phyloP scores from a whole-genome alignment of 2,888 invertebrate species.

The Hermaeophaga mercurialis region DNA sequence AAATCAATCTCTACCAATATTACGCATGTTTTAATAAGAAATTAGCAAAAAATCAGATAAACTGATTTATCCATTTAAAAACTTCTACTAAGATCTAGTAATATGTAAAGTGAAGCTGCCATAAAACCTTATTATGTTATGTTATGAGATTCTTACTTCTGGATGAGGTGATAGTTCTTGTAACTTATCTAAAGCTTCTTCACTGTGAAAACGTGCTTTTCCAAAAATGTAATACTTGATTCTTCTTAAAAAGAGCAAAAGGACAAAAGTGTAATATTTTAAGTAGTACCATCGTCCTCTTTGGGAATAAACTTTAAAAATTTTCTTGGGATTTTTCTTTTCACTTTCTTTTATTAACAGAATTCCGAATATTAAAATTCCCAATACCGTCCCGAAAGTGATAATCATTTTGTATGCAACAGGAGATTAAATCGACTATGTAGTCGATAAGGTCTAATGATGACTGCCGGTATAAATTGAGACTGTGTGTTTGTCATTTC shows the following conservation, averaged over 20 bases:
- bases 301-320: constrained; percentile 65
- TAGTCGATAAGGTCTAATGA: too few relatives aligned
- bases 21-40: too few relatives aligned
- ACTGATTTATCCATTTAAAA: too few relatives aligned
- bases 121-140: too few relatives aligned
- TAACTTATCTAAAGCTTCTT: constrained; percentile 63
- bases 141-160: constrained; percentile 54
- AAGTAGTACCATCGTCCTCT: constrained; percentile 69
- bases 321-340: constrained; percentile 58
- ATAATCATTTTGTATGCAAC: too few relatives aligned
- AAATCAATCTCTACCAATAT: too few relatives aligned
- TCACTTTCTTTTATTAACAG: constrained; percentile 30
- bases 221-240: constrained; percentile 56
- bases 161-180: constrained; percentile 65
- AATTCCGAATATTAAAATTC: constrained; percentile 20
- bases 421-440: too few relatives aligned
- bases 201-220: constrained; percentile 43
- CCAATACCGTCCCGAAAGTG: neutral
- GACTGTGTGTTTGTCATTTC: too few relatives aligned
- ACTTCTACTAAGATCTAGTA: too few relatives aligned
- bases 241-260: constrained; percentile 63
- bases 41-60: too few relatives aligned
- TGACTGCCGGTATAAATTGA: too few relatives aligned
- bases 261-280: constrained; percentile 64
- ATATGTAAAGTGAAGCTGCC: too few relatives aligned